Conservation (phyloP, 30 jellyfish, hydroid and myxozoan species). For the Hydra vulgaris region DNA sequence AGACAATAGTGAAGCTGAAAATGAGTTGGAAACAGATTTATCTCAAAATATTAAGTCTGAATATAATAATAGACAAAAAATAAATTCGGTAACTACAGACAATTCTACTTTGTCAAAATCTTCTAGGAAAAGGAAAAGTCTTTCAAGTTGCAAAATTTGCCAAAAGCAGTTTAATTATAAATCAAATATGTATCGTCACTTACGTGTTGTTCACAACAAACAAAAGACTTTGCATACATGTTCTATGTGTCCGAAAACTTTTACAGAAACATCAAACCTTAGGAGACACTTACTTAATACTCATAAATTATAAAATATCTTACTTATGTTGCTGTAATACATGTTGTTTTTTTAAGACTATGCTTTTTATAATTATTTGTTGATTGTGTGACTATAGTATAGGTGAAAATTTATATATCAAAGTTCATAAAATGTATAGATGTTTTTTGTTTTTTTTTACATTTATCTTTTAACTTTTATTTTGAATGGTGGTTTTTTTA, state of each 20-base stretch:
- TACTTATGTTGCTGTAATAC: background rate
- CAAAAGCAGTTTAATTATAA: slow-evolving; percentile 14
- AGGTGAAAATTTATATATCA: background rate
- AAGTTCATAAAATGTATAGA: too few species aligned
- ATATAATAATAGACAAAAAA: background rate
- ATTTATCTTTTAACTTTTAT: too few species aligned
- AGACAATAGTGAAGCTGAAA: background rate
- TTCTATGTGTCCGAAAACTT: slow-evolving; percentile 1
- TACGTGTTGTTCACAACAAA: slow-evolving; percentile 15
- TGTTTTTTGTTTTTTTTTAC: too few species aligned
- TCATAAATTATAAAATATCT: slow-evolving; percentile 3
- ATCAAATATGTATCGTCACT: slow-evolving; percentile 22
- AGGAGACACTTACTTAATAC: background rate
- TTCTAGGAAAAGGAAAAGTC: background rate
- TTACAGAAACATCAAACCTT: background rate
- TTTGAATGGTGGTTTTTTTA: too few species aligned
- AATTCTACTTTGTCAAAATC: background rate
- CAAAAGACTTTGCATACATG: slow-evolving; percentile 15
- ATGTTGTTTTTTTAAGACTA: too few species aligned
- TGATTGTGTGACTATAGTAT: too few species aligned
- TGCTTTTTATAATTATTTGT: background rate
- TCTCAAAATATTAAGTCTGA: background rate
- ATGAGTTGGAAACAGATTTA: background rate
- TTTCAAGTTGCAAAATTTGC: slow-evolving; percentile 10
- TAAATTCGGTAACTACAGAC: background rate